phyloP scores from a whole-genome alignment of 2,113 vertebrate genomes.

The Sylvilagus bachmani region DNA sequence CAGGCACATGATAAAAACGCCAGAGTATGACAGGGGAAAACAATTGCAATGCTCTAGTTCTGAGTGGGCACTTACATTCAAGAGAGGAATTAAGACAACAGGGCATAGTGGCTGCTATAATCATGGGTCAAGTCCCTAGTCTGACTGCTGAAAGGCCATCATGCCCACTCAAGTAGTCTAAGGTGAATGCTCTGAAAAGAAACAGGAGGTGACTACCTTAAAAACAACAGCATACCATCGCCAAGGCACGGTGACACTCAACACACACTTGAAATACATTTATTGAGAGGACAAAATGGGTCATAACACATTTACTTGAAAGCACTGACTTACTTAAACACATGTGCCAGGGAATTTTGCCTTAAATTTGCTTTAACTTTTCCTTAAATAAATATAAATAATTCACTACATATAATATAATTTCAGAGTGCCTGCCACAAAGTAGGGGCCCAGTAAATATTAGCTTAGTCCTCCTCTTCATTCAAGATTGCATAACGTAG shows the following conservation, averaged over 20 bases:
- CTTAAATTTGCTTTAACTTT: neutral
- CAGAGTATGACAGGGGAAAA: neutral
- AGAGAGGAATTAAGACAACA: neutral
- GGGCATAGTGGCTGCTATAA: neutral
- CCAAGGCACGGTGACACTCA: neutral
- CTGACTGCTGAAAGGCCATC: neutral
- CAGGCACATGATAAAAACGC: conserved; percentile 24
- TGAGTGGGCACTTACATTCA: conserved; percentile 47
- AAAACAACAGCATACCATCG: neutral
- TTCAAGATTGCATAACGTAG: neutral
- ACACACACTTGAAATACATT: neutral
- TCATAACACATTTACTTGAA: neutral
- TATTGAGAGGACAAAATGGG: neutral
- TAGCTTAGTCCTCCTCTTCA: neutral
- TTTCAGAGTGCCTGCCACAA: neutral
- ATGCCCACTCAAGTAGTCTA: neutral
- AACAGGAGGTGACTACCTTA: neutral
- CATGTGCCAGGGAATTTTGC: neutral
- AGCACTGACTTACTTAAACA: neutral
- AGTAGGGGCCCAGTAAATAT: neutral
- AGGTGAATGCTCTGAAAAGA: neutral
- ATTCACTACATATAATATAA: neutral
- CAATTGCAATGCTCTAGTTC: neutral
- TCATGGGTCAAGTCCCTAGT: neutral
- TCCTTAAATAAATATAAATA: neutral